These are phyloP conservation scores for Candidula unifasciata DNA, from an alignment of 2,888 invertebrate genomes.

Conservation along the genomic window DNA sequence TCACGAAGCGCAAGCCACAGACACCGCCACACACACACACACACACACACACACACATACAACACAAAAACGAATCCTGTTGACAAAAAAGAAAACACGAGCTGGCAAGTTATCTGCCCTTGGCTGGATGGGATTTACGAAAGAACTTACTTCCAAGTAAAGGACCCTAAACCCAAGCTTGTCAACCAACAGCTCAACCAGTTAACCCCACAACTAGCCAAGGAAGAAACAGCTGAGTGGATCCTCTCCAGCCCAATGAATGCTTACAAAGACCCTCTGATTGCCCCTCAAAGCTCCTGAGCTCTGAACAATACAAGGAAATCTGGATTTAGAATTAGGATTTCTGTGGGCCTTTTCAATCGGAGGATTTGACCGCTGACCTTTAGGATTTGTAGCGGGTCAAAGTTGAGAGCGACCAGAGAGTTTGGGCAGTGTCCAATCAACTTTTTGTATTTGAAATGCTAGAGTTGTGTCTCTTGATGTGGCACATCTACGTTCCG, in stretches of 20 bases:
- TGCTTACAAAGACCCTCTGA: slow-evolving; percentile 22
- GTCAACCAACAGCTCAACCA: neutral
- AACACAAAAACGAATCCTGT: no score
- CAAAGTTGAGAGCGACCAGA: slow-evolving; percentile 26
- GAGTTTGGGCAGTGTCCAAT: slow-evolving; percentile 9
- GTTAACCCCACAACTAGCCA: slow-evolving; percentile 32
- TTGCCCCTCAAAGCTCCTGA: slow-evolving; percentile 42
- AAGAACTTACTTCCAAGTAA: neutral
- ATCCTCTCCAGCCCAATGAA: neutral
- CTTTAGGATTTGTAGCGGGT: slow-evolving; percentile 31
- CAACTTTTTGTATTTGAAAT: slow-evolving; percentile 20
- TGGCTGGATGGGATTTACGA: neutral
- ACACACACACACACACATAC: no score
- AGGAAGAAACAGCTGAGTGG: neutral
- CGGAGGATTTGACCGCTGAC: slow-evolving; percentile 33
- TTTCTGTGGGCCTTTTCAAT: slow-evolving; percentile 27
- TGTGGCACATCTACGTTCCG: no score
- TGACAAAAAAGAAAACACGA: no score
- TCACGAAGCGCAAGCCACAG: no score
- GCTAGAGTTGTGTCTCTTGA: no score
- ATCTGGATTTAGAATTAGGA: slow-evolving; percentile 30
- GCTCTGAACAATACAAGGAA: slow-evolving; percentile 21
- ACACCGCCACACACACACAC: no score
- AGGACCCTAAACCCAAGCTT: neutral
- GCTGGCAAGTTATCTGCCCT: no score